Evolutionary conservation across 2,113 vertebrate genomes (phyloP).

Genomic region (Tiliqua scincoides): DNA sequence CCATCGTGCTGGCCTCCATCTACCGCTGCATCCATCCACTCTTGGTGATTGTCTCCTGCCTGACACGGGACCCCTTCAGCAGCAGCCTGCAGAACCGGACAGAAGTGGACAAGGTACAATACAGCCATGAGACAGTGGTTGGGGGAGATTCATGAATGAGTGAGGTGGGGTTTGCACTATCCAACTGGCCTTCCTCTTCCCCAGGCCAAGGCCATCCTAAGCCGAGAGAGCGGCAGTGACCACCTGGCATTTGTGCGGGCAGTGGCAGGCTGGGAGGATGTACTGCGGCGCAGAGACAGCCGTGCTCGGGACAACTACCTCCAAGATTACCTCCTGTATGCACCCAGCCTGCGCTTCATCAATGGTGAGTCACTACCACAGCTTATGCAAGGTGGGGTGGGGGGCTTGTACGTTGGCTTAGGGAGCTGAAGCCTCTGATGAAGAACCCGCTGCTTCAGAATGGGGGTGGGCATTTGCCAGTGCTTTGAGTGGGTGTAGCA

Average conservation of each 20-base stretch:
- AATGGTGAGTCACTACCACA: conserved; percentile 77
- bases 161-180: rapidly evolving
- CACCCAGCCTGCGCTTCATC: conserved; percentile 88
- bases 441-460: too few species aligned
- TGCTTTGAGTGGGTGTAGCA: too few species aligned
- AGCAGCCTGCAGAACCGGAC: conserved; percentile 92
- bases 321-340: conserved; percentile 81
- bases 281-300: conserved; percentile 77
- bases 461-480: too few species aligned
- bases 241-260: conserved; percentile 88
- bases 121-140: too few species aligned
- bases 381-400: neutral
- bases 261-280: conserved; percentile 85
- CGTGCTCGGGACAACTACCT: conserved; percentile 82
- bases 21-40: conserved; percentile 91
- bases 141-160: rapidly evolving
- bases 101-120: conserved; percentile 82
- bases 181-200: rapidly evolving
- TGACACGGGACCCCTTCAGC: conserved; percentile 94
- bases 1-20: conserved; percentile 88
- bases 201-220: conserved; percentile 87
- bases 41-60: conserved; percentile 88
- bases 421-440: too few species aligned
- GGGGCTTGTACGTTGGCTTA: too few species aligned
- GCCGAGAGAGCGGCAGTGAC: conserved; percentile 87